phyloP scores from a whole-genome alignment of 2,113 vertebrate genomes.

The Peucedramus taeniatus region DNA sequence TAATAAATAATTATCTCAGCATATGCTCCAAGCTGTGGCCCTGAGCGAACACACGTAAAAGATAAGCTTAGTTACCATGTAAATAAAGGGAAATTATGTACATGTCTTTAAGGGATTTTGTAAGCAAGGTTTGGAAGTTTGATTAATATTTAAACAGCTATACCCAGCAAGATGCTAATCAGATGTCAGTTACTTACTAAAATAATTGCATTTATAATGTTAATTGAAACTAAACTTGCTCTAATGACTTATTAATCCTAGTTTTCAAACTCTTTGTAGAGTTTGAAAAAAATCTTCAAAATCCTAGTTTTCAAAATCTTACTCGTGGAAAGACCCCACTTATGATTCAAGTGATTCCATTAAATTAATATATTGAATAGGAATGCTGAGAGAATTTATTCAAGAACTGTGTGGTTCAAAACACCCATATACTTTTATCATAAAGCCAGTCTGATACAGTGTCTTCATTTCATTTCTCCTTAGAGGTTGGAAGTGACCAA shows the following conservation, averaged over 20 bases:
- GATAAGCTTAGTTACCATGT: background rate
- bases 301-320: conserved; percentile 63
- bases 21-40: background rate
- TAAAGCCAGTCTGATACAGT: background rate
- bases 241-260: conserved; percentile 68
- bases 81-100: conserved; percentile 29
- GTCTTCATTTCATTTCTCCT: background rate
- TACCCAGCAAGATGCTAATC: conserved; percentile 52
- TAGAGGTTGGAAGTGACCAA: background rate
- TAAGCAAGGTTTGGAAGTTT: conserved; percentile 33
- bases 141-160: conserved; percentile 56
- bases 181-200: conserved; percentile 58
- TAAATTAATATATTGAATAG: conserved; percentile 3
- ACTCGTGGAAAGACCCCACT: conserved; percentile 11
- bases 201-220: conserved; percentile 58
- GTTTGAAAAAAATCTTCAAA: too few species aligned
- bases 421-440: background rate
- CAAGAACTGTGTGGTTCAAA: background rate
- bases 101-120: background rate
- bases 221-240: conserved; percentile 68
- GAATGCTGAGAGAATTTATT: background rate
- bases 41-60: background rate
- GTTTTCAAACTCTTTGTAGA: conserved; percentile 68
- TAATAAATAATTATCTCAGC: conserved; percentile 13
- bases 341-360: conserved; percentile 31